Base-by-base conservation (phyloP, 2,113 vertebrate genomes). In the Balaeniceps rex region DNA sequence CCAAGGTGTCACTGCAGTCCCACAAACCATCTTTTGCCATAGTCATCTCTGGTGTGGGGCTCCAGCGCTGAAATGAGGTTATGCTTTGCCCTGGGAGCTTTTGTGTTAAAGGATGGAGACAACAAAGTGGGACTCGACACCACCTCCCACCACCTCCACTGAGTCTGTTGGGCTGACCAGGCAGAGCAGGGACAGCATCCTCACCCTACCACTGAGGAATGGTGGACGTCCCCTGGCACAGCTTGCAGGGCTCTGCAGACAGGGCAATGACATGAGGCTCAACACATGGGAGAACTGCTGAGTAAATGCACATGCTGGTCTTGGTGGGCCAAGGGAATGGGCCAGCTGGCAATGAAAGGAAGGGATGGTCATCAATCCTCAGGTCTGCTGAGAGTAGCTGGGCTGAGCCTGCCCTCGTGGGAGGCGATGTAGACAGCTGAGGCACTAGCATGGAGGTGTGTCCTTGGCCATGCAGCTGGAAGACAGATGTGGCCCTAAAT, bases 171-270 rank as follows among this genome's bases (percentile, higher is more conserved):
- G 36, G 31, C 46, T 44, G n/a, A 33, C 47, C 22, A 22, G n/a
- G 21, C 15, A 28, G n/a, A 52, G 24, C 33, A 55, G 26, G 47
- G 46, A 13, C 54, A 81, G 28, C 60, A 55, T 26, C 49, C 23
- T 46, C 1, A 0, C 33, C 33, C 55, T n/a, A 49, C 19, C 75
- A 24, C 17, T 4, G 0, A 33, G 54, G n/a, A 24, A 1, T 8
- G 46, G 12, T 23, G 51, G 34, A 7, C 9, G 6, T 23, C 8
- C 51, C 34, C 40, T 4, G 44, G 34, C 78, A 61, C 64, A 44
- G 70, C 31, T 38, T 4, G 0, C 31, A 11, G 3, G 42, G 42
- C 40, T 82, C 21, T 47, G 34, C 47, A 64, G 44, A 17, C 4
- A 16, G 26, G 40, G 54, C 66, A 26, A 13, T 2, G 3, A 29